Evolutionary conservation across 2,888 invertebrate genomes (phyloP).

Genomic region (Orchesella flavescens): DNA sequence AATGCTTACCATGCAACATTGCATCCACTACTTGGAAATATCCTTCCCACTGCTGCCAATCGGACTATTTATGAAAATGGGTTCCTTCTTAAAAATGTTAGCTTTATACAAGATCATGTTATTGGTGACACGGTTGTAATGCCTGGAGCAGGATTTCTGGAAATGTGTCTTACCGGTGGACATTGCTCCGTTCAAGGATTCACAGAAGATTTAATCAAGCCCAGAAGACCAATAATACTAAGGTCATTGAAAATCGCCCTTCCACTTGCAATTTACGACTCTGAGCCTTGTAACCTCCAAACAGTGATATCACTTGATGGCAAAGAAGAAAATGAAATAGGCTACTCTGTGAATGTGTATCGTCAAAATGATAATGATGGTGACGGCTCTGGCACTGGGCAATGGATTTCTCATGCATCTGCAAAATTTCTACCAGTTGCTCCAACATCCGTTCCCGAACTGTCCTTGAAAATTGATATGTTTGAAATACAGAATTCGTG

Average conservation of each 20-base stretch:
- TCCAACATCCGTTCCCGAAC: neutral
- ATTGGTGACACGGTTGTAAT: conserved; percentile 35
- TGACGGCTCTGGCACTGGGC: neutral
- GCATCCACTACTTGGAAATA: conserved; percentile 35
- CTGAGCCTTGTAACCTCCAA: conserved; percentile 19
- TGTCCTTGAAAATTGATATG: neutral
- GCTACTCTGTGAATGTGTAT: neutral
- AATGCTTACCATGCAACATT: neutral
- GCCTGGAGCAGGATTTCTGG: conserved; percentile 46
- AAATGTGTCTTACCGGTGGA: conserved; percentile 45
- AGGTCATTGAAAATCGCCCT: conserved; percentile 20
- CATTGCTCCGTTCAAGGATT: conserved; percentile 39
- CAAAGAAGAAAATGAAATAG: conserved; percentile 1
- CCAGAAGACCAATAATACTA: conserved; percentile 26
- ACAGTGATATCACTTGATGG: conserved; percentile 22
- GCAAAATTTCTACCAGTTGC: conserved; percentile 10
- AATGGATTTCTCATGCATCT: conserved; percentile 2
- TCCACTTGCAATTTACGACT: conserved; percentile 33
- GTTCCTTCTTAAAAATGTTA: conserved; percentile 5
- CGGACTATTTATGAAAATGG: conserved; percentile 25
- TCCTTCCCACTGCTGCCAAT: conserved; percentile 1
- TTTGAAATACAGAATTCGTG: no score
- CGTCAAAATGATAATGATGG: neutral
- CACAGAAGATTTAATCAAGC: conserved; percentile 24
- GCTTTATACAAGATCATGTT: conserved; percentile 35